Conservation (phyloP, 2,888 invertebrate species). For the Resseliella maxima region DNA sequence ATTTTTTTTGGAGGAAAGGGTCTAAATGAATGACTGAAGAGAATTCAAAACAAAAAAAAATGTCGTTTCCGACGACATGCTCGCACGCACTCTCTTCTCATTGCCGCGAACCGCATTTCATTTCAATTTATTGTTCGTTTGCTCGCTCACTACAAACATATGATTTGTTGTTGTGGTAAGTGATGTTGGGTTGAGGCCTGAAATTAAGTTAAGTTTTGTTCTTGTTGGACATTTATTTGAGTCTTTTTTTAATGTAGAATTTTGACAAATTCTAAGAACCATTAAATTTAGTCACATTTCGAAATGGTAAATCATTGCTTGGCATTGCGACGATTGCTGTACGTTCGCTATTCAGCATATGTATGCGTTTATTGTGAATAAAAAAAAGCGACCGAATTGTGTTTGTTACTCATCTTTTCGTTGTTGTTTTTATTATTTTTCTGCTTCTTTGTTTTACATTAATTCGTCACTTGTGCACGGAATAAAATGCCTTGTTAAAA, state of each 20-base stretch:
- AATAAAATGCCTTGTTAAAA: constrained; percentile 28
- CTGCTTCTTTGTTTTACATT: constrained; percentile 11
- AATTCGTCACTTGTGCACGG: constrained; percentile 32
- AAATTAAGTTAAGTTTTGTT: background rate
- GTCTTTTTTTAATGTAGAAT: constrained; percentile 15
- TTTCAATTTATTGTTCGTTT: background rate
- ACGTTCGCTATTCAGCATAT: background rate
- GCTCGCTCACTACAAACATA: background rate
- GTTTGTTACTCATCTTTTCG: no score
- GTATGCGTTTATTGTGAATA: background rate
- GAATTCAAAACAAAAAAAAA: background rate
- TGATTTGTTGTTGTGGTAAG: background rate
- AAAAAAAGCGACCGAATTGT: background rate
- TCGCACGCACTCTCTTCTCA: constrained; percentile 43
- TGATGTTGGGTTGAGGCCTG: background rate
- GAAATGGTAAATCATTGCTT: constrained; percentile 51
- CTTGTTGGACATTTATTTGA: background rate
- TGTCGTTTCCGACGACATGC: background rate
- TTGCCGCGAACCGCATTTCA: background rate
- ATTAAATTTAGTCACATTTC: constrained; percentile 51
- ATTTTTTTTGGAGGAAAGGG: background rate
- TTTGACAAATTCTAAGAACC: constrained; percentile 46
- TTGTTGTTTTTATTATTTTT: background rate
- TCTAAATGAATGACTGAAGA: background rate
- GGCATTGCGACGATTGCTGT: background rate